Evolutionary conservation across 2,888 invertebrate species (phyloP).

Genomic region (Tupiocoris notatus): DNA sequence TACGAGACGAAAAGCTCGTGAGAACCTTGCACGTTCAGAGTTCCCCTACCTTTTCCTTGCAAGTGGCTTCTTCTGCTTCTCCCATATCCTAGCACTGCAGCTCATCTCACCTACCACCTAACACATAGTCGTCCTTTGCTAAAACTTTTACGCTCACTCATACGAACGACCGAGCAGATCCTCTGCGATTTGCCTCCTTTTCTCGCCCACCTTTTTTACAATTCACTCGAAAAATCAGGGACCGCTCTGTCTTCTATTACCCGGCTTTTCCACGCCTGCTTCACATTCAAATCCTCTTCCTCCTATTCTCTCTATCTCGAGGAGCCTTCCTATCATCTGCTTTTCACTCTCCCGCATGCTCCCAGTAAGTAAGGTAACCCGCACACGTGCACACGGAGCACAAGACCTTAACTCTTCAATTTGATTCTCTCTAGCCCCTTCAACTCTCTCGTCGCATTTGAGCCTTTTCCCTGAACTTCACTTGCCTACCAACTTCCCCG

Average conservation of each 20-base stretch:
- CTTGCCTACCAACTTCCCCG: constrained; percentile 1
- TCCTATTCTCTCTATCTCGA: background rate
- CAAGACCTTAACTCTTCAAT: constrained; percentile 39
- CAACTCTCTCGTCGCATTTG: too few relatives aligned
- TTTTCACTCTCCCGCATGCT: constrained; percentile 2
- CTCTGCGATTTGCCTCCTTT: background rate
- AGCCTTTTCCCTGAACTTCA: background rate
- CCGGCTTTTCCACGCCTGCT: constrained; percentile 34
- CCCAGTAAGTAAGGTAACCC: background rate
- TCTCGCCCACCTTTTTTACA: constrained; percentile 30
- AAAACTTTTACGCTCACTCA: constrained; percentile 9
- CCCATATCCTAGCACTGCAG: background rate
- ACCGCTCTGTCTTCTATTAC: constrained; percentile 39
- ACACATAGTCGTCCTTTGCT: background rate
- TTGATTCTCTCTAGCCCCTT: constrained; percentile 21
- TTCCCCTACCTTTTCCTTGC: constrained; percentile 4
- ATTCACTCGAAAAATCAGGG: constrained; percentile 32
- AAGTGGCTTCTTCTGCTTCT: background rate
- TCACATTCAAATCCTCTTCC: constrained; percentile 34
- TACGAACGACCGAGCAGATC: constrained; percentile 5
- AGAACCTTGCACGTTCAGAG: constrained; percentile 38
- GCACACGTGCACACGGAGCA: constrained; percentile 6
- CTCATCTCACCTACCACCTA: background rate
- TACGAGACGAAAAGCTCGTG: constrained; percentile 14
- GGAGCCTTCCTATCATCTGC: constrained; percentile 1